A percentile compares a stretch with the other conserved stretches of the same genome.
Conservation (phyloP, 2,113 vertebrate genomes). For the Laterallus jamaicensis region DNA sequence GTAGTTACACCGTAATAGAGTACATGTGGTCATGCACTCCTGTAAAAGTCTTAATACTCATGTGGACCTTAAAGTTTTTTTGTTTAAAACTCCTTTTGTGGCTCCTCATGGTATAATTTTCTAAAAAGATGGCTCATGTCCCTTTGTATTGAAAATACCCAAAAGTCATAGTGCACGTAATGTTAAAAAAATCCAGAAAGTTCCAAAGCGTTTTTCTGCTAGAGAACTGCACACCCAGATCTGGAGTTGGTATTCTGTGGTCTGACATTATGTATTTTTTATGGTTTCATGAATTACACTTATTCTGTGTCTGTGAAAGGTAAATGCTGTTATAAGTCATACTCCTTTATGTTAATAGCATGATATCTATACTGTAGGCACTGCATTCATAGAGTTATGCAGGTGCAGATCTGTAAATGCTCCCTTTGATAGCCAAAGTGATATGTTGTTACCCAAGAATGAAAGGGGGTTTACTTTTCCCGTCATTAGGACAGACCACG, state of each 20-base stretch:
- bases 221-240: background rate
- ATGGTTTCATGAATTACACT: background rate
- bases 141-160: background rate
- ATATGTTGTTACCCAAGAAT: background rate
- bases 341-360: background rate
- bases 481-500: accelerated
- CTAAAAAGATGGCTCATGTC: background rate
- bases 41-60: background rate
- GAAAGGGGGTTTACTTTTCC: background rate
- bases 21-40: background rate
- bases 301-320: background rate
- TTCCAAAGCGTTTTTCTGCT: background rate
- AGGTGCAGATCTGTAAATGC: background rate
- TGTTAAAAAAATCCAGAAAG: background rate
- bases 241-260: background rate
- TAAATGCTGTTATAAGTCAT: background rate
- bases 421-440: background rate
- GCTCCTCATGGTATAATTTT: background rate
- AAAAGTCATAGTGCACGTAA: background rate
- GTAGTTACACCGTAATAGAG: background rate
- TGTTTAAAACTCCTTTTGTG: background rate
- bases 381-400: accelerated
- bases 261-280: accelerated
- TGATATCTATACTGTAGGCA: background rate
- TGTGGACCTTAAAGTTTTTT: background rate